These are phyloP conservation scores for Nezara viridula DNA, from an alignment of 2,888 invertebrate genomes.

Conservation along the genomic window DNA sequence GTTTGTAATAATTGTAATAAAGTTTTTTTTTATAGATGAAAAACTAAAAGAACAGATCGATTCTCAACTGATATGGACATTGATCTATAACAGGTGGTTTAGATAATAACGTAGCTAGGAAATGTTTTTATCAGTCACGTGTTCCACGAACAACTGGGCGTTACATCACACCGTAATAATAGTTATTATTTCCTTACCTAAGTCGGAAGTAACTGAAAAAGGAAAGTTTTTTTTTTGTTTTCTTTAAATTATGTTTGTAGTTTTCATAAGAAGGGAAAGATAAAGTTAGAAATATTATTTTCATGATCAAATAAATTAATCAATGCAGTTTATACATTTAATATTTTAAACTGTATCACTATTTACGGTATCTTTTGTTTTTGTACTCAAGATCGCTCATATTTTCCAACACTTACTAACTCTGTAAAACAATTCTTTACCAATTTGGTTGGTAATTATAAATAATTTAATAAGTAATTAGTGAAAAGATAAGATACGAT, in stretches of 20 bases:
- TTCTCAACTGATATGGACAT: not conserved
- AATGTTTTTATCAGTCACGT: not conserved
- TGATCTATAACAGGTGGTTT: not conserved
- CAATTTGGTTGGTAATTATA: no score
- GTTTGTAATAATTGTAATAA: no score
- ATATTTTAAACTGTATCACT: no score
- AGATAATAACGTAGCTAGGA: not conserved
- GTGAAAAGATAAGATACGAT: no score
- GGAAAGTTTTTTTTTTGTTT: not conserved
- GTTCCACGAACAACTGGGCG: not conserved
- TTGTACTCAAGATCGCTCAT: no score
- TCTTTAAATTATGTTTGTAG: not conserved
- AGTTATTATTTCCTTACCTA: not conserved
- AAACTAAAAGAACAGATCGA: no score
- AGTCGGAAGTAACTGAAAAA: not conserved
- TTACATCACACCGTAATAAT: not conserved
- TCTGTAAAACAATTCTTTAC: no score
- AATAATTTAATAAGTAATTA: no score
- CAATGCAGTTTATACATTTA: no score
- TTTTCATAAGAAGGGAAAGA: not conserved
- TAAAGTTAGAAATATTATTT: not conserved
- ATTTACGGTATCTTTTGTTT: no score
- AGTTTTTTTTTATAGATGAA: no score
- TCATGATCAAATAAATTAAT: not conserved
- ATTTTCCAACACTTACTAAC: no score